Evolutionary conservation across 2,888 invertebrate species (phyloP).

Genomic region (Idaea aversata): DNA sequence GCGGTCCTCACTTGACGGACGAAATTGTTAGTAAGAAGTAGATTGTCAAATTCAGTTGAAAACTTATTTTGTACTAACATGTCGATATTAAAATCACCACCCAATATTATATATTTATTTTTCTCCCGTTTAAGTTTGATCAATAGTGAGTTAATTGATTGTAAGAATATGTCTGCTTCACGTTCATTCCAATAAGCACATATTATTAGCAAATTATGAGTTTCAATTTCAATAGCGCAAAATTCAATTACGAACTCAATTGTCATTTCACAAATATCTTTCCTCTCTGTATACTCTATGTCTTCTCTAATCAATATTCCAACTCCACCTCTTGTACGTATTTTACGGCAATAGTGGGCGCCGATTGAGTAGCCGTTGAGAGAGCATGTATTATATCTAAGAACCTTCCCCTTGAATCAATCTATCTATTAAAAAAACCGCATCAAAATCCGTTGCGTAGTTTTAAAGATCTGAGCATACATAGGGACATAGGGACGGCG

Average conservation of each 20-base stretch:
- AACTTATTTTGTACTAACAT: no score
- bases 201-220: neutral
- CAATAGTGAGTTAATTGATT: neutral
- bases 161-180: neutral
- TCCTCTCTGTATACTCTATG: slow-evolving; percentile 1
- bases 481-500: no score
- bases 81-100: neutral
- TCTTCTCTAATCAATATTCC: slow-evolving; percentile 3
- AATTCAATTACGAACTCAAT: neutral
- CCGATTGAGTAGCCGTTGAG: slow-evolving; percentile 3
- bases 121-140: neutral
- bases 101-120: neutral
- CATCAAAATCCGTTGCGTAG: no score
- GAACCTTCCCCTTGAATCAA: no score
- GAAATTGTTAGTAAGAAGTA: no score
- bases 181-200: neutral
- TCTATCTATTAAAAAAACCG: no score
- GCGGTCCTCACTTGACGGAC: no score
- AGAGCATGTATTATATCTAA: no score
- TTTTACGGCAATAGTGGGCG: slow-evolving; percentile 2
- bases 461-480: no score
- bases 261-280: neutral
- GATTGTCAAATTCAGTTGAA: no score
- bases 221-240: neutral
- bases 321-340: slow-evolving; percentile 1